Evolutionary conservation across 2,888 invertebrate genomes (phyloP).

Genomic region (Iselma pallidipennis): DNA sequence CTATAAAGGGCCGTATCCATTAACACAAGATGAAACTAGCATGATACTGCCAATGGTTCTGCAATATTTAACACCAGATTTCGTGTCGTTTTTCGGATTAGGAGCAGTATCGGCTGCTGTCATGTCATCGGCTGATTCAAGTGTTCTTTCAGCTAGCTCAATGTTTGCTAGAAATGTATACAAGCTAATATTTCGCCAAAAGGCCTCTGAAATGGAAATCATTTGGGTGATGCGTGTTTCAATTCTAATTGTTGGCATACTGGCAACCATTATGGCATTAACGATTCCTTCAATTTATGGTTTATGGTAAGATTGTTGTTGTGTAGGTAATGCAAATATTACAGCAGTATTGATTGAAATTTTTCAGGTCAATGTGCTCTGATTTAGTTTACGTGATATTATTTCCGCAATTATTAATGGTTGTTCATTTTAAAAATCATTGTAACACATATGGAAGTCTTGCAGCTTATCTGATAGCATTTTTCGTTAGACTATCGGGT

Average conservation of each 20-base stretch:
- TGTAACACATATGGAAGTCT: slow-evolving; percentile 98
- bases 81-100: slow-evolving; percentile 95
- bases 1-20: slow-evolving; percentile 75
- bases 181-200: slow-evolving; percentile 94
- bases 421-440: slow-evolving; percentile 91
- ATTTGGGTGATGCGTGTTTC: slow-evolving; percentile 93
- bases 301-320: slow-evolving; percentile 82
- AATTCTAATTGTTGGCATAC: slow-evolving; percentile 88
- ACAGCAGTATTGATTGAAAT: neutral
- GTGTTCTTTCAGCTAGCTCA: slow-evolving; percentile 95
- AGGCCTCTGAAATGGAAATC: slow-evolving; percentile 97
- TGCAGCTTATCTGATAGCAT: slow-evolving; percentile 82
- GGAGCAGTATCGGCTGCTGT: slow-evolving; percentile 99
- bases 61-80: slow-evolving; percentile 94
- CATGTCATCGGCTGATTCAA: slow-evolving; percentile 99
- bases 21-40: slow-evolving; percentile 79
- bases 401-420: slow-evolving; percentile 97
- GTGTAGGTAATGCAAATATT: too few relatives aligned
- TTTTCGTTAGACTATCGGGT: slow-evolving; percentile 80
- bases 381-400: slow-evolving; percentile 98
- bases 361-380: slow-evolving; percentile 90
- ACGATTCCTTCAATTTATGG: slow-evolving; percentile 98
- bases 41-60: slow-evolving; percentile 97
- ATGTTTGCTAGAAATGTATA: slow-evolving; percentile 99
- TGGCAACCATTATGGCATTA: slow-evolving; percentile 95